Base-by-base conservation (phyloP, 1,140 invertebrate species). In the Micrasema minimum region DNA sequence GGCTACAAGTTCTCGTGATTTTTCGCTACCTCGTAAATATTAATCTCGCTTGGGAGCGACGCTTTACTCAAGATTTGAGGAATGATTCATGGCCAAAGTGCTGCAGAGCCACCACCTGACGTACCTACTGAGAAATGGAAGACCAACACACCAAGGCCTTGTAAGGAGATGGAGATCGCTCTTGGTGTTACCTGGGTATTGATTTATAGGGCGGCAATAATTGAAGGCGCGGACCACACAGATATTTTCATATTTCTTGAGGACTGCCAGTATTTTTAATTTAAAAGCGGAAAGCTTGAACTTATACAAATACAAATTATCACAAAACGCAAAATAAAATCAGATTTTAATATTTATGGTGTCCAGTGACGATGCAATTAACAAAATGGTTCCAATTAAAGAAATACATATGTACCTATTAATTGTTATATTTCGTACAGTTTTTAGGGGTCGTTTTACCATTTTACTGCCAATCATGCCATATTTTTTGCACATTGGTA, bases 91-190 rank as follows among this genome's bases (percentile, higher is more conserved):
- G 16, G 14, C 23, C 22, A 14, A 31, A 7, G 26, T 4, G 41
- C 12, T 31, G 4, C 59, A 26, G 12, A 22, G 45, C 46, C 65
- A 51, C 45, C 48, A 38, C 22, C n/a, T 53, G 50, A 67, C 5
- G 37, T 31, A 31, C 26, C 26, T 31, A 4, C 26, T 4, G 26
- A 31, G 7, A 31, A 31, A 7, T 31, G 26, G 26, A 4, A 31
- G 26, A 7, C 12, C 16, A 67, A 67, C 43, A 67, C 65, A 67
- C 41, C 18, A 14, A 14, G 10, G 9, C 66, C 66, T 48, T 69
- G 66, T 66, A 71, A 66, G 62, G 72, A 66, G 61, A 69, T 35
- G 67, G 35, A 43, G 67, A 66, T 66, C 72, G 72, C 72, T 62
- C 72, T 74, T 67, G 64, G 72, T 68, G 72, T 50, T 51, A 66